Base-by-base conservation (phyloP, 2,888 invertebrate genomes). In the Carpatolechia fugitivella region DNA sequence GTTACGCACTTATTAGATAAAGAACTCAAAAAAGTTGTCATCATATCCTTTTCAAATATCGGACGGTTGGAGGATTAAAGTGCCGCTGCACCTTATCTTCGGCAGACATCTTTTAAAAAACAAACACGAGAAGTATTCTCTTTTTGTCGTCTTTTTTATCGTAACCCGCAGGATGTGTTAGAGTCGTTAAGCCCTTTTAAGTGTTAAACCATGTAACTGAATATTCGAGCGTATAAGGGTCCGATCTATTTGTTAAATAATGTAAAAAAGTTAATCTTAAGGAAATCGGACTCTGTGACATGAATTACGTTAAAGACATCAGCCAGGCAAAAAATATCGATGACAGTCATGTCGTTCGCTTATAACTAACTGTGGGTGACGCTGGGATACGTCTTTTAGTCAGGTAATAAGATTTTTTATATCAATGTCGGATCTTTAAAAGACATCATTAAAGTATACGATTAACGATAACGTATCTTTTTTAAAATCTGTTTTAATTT, bases 201-300 rank as follows among this genome's bases (percentile, higher is more conserved):
- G 89, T 90, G 89, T 90, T 90, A 89, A 90, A 90, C 88, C 89
- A 85, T 90, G 89, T 90, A 90, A 89, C 89, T 85, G 88, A 89
- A 90, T 89, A 90, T 89, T 88, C 80, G 86, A 85, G 72, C 85
- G 84, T 85, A 82, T 80, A 85, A 87, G 86, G 86, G 84, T 78
- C 84, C 82, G 83, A 85, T 88, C 89, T 90, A 90, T 90, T 89
- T 90, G 89, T 89, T 88, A 83, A 85, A 85, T 86, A 84, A 83
- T 80, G 80, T 84, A 84, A 86, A 87, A 85, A 87, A 83, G 76
- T 82, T 88, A 88, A 89, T 88, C 86, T 87, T 78, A 80, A 84
- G 85, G 86, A 85, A 88, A 89, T 87, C 87, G 82, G 82, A 82
- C 80, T 85, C 80, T 86, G 78, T 88, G 89, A 89, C 88, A 89